These are phyloP conservation scores for Chrysopilus asiliformis DNA, from an alignment of 2,888 invertebrate species.

Conservation along the genomic window DNA sequence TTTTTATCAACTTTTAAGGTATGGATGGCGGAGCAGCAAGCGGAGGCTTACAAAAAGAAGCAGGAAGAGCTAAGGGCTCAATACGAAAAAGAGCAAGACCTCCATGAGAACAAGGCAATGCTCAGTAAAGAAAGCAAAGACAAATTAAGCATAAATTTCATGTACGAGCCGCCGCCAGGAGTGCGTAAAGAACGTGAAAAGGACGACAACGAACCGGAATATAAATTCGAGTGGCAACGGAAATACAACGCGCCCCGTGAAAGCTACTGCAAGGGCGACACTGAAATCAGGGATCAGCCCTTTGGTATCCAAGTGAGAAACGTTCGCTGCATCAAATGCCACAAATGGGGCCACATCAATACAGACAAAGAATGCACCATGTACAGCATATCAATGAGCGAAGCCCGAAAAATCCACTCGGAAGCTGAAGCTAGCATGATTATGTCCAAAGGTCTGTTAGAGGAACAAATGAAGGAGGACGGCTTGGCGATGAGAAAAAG, in stretches of 20 bases:
- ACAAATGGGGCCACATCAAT: conserved; percentile 88
- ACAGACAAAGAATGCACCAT: conserved; percentile 90
- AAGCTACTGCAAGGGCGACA: conserved; percentile 95
- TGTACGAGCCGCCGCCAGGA: conserved; percentile 99
- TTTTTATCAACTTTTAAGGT: conserved; percentile 44
- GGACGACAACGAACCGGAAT: conserved; percentile 89
- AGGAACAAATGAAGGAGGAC: conserved; percentile 85
- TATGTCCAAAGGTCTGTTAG: conserved; percentile 53
- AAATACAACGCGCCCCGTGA: conserved; percentile 98
- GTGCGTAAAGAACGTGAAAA: conserved; percentile 83
- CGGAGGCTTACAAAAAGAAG: conserved; percentile 91
- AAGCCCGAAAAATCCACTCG: conserved; percentile 57
- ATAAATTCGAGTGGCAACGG: conserved; percentile 99
- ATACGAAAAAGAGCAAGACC: conserved; percentile 97
- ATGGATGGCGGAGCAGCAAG: conserved; percentile 99
- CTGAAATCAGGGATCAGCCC: conserved; percentile 94
- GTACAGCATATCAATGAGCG: conserved; percentile 73
- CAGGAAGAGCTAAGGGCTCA: conserved; percentile 93
- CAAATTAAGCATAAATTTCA: conserved; percentile 93
- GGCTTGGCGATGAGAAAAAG: conserved; percentile 79
- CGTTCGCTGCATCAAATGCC: conserved; percentile 96
- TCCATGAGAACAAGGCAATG: conserved; percentile 94
- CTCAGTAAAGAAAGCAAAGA: conserved; percentile 98
- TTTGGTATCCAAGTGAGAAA: conserved; percentile 96
- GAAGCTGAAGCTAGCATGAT: conserved; percentile 49